phyloP scores from a whole-genome alignment of 2,113 vertebrate species.

The Mesocricetus auratus region DNA sequence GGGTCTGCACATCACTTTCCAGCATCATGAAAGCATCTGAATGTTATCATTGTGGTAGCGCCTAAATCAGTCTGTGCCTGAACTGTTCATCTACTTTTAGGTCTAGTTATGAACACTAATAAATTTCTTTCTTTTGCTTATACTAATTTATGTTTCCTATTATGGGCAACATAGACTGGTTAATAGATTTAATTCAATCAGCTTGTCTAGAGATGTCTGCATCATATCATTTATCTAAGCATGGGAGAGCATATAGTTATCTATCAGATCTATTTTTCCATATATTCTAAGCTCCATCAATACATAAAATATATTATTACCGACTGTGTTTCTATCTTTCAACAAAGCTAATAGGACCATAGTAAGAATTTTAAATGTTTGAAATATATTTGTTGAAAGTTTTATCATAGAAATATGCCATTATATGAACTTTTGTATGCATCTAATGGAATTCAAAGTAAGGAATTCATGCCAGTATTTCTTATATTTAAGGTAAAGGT shows the following conservation, averaged over 20 bases:
- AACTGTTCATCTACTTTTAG: constrained; percentile 13
- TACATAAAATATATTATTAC: not conserved
- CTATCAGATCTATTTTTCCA: not conserved
- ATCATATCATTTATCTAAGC: constrained; percentile 36
- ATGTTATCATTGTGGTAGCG: not conserved
- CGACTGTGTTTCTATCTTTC: not conserved
- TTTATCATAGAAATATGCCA: not conserved
- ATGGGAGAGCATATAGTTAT: not conserved
- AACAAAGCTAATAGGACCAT: not conserved
- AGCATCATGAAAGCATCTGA: not conserved
- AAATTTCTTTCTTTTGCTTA: not conserved
- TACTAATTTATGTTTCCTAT: constrained; percentile 44
- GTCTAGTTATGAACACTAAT: not conserved
- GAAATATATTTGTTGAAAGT: constrained; percentile 33
- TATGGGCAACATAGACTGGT: not conserved
- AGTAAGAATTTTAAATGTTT: not conserved
- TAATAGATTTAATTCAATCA: constrained; percentile 33
- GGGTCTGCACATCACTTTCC: not conserved
- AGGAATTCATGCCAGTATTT: constrained; percentile 37
- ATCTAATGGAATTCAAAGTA: constrained; percentile 34
- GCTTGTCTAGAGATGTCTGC: not conserved
- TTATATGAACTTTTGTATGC: constrained; percentile 26
- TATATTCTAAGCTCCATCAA: not conserved
- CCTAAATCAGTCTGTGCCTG: not conserved
- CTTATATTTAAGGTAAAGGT: constrained; percentile 51